Evolutionary conservation across 2,888 invertebrate species (phyloP).

Genomic region (Euplexia lucipara): DNA sequence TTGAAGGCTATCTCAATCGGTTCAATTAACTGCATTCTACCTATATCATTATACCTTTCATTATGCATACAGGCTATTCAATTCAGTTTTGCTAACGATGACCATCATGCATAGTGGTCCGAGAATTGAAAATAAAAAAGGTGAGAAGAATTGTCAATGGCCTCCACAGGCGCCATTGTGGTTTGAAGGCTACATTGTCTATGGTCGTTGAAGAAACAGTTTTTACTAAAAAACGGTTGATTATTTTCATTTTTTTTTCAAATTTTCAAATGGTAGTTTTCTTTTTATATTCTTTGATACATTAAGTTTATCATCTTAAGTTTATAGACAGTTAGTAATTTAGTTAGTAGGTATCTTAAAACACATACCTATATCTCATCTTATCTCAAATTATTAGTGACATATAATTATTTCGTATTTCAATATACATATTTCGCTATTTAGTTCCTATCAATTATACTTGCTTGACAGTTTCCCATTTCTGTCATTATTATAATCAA

Average conservation of each 20-base stretch:
- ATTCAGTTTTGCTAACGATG: conserved; percentile 56
- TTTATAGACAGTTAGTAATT: too few species aligned
- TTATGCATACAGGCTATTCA: conserved; percentile 48
- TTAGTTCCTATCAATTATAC: not conserved
- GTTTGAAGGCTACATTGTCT: conserved; percentile 23
- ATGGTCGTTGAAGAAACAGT: conserved; percentile 6
- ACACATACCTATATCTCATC: too few species aligned
- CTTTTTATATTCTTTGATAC: too few species aligned
- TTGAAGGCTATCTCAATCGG: conserved; percentile 56
- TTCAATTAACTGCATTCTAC: conserved; percentile 54
- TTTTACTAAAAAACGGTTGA: not conserved
- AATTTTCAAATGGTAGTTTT: too few species aligned
- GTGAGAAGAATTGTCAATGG: conserved; percentile 51
- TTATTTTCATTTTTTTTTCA: not conserved
- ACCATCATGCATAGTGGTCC: conserved; percentile 23
- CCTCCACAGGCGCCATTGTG: conserved; percentile 28
- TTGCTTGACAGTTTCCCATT: not conserved
- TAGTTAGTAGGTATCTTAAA: too few species aligned
- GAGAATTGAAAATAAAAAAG: conserved; percentile 55
- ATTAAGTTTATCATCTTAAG: too few species aligned
- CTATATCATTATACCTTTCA: conserved; percentile 46
- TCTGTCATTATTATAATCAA: not conserved
- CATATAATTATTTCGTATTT: not conserved
- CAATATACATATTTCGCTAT: too few species aligned
- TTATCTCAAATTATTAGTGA: too few species aligned